Evolutionary conservation across 2,113 vertebrate genomes (phyloP).

Genomic region (Lepisosteus osseus): DNA sequence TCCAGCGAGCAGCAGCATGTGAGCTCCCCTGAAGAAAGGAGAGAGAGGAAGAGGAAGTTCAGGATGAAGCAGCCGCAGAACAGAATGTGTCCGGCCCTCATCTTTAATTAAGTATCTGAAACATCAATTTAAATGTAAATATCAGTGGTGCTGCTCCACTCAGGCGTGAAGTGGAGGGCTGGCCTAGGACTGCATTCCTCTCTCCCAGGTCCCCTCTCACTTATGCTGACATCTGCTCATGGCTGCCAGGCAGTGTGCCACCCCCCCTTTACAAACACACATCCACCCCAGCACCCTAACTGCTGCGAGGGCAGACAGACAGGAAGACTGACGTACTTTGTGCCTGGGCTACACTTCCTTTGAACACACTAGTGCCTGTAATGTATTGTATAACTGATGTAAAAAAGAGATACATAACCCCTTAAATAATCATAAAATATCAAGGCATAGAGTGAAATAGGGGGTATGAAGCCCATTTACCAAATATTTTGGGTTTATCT

Average conservation of each 20-base stretch:
- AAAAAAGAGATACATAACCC: no score
- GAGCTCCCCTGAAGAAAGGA: slow-evolving; percentile 46
- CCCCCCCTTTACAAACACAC: slow-evolving; percentile 22
- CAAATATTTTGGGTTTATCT: no score
- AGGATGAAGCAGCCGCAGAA: slow-evolving; percentile 66
- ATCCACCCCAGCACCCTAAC: no score
- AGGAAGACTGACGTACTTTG: no score
- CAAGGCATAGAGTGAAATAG: no score
- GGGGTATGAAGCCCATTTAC: no score
- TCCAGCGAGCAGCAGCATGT: slow-evolving; percentile 72
- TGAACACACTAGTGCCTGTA: no score
- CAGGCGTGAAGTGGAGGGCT: slow-evolving; percentile 76
- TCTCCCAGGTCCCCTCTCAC: slow-evolving; percentile 70
- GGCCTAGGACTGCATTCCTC: slow-evolving; percentile 63
- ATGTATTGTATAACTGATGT: no score
- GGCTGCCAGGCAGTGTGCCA: slow-evolving; percentile 64
- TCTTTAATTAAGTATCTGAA: slow-evolving; percentile 84
- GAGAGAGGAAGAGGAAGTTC: slow-evolving; percentile 56
- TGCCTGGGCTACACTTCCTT: no score
- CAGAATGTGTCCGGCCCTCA: slow-evolving; percentile 73
- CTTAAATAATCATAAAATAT: no score
- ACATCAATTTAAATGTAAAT: slow-evolving; percentile 86
- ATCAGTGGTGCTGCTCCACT: slow-evolving; percentile 71
- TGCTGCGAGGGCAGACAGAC: no score
- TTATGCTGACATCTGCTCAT: slow-evolving; percentile 76